Percentiles rank a stretch among this genome's conserved stretches.
phyloP scores from a whole-genome alignment of 2,888 invertebrate species.

The Drosophila multiciliata region DNA sequence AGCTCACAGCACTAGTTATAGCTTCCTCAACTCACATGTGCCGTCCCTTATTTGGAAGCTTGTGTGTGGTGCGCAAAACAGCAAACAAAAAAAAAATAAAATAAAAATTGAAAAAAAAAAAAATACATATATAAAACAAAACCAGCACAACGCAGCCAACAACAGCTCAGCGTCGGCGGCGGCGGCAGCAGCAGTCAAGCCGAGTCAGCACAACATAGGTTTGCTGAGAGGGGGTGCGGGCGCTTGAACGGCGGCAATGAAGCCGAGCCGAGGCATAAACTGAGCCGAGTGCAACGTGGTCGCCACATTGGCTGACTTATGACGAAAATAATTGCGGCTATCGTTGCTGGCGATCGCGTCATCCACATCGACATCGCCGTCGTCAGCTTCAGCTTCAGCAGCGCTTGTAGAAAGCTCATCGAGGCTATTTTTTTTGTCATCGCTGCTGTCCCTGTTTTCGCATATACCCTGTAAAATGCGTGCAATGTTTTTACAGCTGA shows the following conservation, averaged over 20 bases:
- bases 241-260: neutral
- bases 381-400: slow-evolving; percentile 14
- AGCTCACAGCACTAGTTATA: slow-evolving; percentile 82
- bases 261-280: slow-evolving; percentile 6
- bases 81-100: slow-evolving; percentile 18
- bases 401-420: slow-evolving; percentile 61
- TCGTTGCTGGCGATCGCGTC: slow-evolving; percentile 76
- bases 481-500: neutral
- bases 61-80: slow-evolving; percentile 72
- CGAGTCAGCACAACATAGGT: slow-evolving; percentile 20
- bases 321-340: slow-evolving; percentile 79
- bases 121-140: slow-evolving; percentile 36
- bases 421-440: slow-evolving; percentile 13
- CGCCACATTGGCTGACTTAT: slow-evolving; percentile 81
- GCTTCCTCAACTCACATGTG: slow-evolving; percentile 85
- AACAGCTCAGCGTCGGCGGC: slow-evolving; percentile 41
- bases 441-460: slow-evolving; percentile 24
- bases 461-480: slow-evolving; percentile 25
- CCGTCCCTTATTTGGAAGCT: slow-evolving; percentile 85
- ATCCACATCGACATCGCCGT: slow-evolving; percentile 64
- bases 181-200: slow-evolving; percentile 29
- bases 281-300: slow-evolving; percentile 63
- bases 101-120: slow-evolving; percentile 22
- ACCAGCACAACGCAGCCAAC: slow-evolving; percentile 56
- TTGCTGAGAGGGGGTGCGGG: neutral